These are phyloP conservation scores for Drosophila heteroneura DNA, from an alignment of 2,888 invertebrate species.

Conservation along the genomic window DNA sequence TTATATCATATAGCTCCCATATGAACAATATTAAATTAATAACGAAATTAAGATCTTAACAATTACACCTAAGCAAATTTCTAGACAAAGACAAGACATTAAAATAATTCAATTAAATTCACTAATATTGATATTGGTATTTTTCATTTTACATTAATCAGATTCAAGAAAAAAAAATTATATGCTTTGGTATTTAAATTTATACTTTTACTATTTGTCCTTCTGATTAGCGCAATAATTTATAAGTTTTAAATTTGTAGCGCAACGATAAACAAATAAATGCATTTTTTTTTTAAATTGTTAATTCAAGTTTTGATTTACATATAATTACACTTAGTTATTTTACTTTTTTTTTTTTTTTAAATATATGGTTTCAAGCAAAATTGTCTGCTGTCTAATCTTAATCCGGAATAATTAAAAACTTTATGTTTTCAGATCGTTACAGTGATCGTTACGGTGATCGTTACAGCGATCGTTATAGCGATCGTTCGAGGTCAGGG, in stretches of 20 bases:
- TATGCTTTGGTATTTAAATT: background rate
- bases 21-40: background rate
- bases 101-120: background rate
- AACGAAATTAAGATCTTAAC: background rate
- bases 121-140: background rate
- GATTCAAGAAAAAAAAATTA: too few relatives aligned
- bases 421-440: slow-evolving; percentile 72
- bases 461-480: slow-evolving; percentile 55
- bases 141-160: background rate
- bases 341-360: background rate
- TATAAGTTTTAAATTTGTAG: too few relatives aligned
- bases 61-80: background rate
- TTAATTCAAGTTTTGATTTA: background rate
- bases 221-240: too few relatives aligned
- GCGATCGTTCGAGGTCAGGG: slow-evolving; percentile 74
- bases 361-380: background rate
- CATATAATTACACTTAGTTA: background rate
- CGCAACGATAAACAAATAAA: too few relatives aligned
- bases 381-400: background rate
- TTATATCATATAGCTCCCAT: too few relatives aligned
- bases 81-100: background rate
- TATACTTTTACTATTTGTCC: background rate
- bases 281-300: background rate
- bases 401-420: background rate
- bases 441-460: slow-evolving; percentile 77